Conservation (phyloP, 2,113 vertebrate genomes). For the Ellobius talpinus region DNA sequence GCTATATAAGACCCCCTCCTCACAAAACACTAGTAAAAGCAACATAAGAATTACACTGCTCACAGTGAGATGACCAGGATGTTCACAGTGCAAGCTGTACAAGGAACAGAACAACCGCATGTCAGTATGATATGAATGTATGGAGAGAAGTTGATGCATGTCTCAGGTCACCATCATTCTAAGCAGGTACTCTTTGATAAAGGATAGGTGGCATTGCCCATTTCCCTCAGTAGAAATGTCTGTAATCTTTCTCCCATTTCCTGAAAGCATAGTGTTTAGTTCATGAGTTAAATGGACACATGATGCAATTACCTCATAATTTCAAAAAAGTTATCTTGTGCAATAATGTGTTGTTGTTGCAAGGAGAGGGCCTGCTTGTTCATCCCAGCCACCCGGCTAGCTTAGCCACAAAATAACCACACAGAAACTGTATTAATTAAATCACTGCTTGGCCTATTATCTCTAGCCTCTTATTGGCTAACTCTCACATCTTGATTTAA, state of each 20-base stretch:
- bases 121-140: not conserved
- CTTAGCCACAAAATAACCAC: too few relatives aligned
- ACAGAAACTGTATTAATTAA: too few relatives aligned
- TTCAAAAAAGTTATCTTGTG: not conserved
- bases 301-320: not conserved
- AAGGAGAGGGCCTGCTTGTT: too few relatives aligned
- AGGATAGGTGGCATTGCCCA: not conserved
- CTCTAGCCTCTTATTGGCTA: too few relatives aligned
- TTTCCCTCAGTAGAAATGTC: not conserved
- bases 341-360: not conserved
- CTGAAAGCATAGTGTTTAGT: constrained; percentile 13
- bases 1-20: not conserved
- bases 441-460: too few relatives aligned
- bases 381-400: too few relatives aligned
- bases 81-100: not conserved
- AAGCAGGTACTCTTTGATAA: not conserved
- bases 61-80: not conserved
- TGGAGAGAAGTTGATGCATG: not conserved
- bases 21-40: not conserved
- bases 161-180: not conserved
- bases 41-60: not conserved
- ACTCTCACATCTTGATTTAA: too few relatives aligned
- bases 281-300: not conserved
- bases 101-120: not conserved
- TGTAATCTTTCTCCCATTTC: not conserved